phyloP scores from a whole-genome alignment of 2,113 vertebrate species.

The Cyprinodon tularosa region DNA sequence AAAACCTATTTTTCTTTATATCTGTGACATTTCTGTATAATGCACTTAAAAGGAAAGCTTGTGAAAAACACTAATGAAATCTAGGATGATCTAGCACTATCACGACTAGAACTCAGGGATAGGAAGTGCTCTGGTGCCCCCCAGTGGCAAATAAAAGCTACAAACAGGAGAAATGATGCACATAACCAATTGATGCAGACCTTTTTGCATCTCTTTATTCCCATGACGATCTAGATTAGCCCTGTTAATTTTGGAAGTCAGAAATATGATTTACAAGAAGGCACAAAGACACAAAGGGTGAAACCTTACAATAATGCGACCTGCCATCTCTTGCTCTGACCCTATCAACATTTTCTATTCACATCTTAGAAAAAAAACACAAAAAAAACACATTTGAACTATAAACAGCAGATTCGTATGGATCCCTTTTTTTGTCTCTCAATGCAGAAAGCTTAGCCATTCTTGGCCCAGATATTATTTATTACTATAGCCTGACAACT shows the following conservation, averaged over 20 bases:
- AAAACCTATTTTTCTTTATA: slow-evolving; percentile 7
- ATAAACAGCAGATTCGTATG: slow-evolving; percentile 19
- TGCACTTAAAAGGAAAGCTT: slow-evolving; percentile 8
- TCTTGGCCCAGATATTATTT: slow-evolving; percentile 33
- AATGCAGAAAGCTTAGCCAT: slow-evolving; percentile 44
- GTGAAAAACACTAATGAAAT: slow-evolving; percentile 30
- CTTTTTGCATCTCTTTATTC: slow-evolving; percentile 32
- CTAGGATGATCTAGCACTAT: neutral
- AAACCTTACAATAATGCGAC: slow-evolving; percentile 58
- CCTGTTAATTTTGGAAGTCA: slow-evolving; percentile 61
- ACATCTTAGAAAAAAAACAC: slow-evolving; percentile 48
- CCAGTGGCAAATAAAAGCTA: slow-evolving; percentile 53
- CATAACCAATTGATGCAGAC: neutral
- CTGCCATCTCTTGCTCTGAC: slow-evolving; percentile 45
- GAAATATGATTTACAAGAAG: slow-evolving; percentile 64
- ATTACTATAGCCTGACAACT: slow-evolving; percentile 35
- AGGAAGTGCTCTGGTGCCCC: slow-evolving; percentile 72
- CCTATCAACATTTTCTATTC: slow-evolving; percentile 63
- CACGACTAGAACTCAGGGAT: neutral
- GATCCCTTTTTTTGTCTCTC: neutral
- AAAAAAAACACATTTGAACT: slow-evolving; percentile 9
- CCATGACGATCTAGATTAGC: slow-evolving; percentile 50
- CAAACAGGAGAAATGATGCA: neutral
- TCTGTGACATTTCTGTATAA: slow-evolving; percentile 9
- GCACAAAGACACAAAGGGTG: slow-evolving; percentile 63